phyloP scores from a whole-genome alignment of 2,888 invertebrate species.

The Drosophila emarginata region DNA sequence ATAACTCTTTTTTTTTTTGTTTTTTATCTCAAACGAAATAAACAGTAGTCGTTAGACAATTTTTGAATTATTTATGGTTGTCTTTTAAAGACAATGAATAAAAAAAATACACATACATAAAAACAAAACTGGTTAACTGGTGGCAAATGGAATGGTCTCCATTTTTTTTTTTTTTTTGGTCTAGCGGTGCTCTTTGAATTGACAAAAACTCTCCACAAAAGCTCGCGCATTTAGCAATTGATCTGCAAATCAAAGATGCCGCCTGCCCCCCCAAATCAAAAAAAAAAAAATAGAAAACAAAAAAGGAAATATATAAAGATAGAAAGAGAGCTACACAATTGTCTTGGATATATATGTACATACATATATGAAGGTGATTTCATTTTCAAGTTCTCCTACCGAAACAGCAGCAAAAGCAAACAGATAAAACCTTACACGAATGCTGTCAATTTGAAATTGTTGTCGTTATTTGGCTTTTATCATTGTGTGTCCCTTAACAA shows the following conservation, averaged over 20 bases:
- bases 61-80: constrained; percentile 52
- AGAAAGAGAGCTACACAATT: constrained; percentile 58
- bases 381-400: constrained; percentile 56
- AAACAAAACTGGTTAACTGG: constrained; percentile 28
- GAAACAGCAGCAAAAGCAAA: constrained; percentile 52
- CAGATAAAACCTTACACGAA: constrained; percentile 74
- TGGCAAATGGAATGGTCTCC: constrained; percentile 37
- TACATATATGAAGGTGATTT: constrained; percentile 70
- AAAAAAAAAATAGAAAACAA: not conserved
- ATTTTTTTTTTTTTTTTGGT: constrained; percentile 34
- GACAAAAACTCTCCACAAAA: constrained; percentile 49
- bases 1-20: constrained; percentile 32
- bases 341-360: constrained; percentile 55
- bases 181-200: constrained; percentile 64
- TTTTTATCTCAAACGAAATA: constrained; percentile 38
- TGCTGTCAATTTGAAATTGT: constrained; percentile 75
- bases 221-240: constrained; percentile 70
- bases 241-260: constrained; percentile 78
- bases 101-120: constrained; percentile 27
- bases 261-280: constrained; percentile 50
- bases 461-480: constrained; percentile 55
- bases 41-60: constrained; percentile 68
- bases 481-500: constrained; percentile 42
- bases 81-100: constrained; percentile 40
- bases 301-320: not conserved